These are phyloP conservation scores for Eriocheir sinensis DNA, from an alignment of 1,140 invertebrate genomes.

Conservation along the genomic window DNA sequence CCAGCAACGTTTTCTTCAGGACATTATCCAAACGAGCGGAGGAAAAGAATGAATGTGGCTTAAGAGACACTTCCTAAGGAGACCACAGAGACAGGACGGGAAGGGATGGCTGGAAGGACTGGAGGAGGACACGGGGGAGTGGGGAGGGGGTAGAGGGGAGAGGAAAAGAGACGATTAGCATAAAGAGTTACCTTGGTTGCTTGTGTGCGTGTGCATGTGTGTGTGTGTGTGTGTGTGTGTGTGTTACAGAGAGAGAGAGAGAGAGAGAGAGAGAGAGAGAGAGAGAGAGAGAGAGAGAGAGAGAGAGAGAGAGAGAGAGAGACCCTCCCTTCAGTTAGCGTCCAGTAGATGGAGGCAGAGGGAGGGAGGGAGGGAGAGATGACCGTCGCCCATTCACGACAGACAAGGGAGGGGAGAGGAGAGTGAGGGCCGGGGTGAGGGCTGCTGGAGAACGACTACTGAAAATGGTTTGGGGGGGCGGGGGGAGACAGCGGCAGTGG, in stretches of 20 bases:
- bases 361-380: not conserved
- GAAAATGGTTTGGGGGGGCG: not conserved
- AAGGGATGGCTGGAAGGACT: too few relatives aligned
- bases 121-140: too few relatives aligned
- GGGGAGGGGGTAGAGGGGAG: not conserved
- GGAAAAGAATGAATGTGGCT: not conserved
- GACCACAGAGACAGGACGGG: not conserved
- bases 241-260: not conserved
- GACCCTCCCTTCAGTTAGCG: not conserved
- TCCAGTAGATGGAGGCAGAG: not conserved
- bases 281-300: not conserved
- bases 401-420: constrained; percentile 7
- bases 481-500: not conserved
- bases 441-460: too few relatives aligned
- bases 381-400: not conserved
- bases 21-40: not conserved
- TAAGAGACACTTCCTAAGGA: constrained; percentile 24
- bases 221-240: constrained; percentile 22
- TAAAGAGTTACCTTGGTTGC: constrained; percentile 13
- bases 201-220: not conserved
- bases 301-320: constrained; percentile 13
- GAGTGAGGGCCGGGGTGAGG: not conserved
- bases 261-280: not conserved
- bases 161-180: not conserved
- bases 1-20: not conserved